These are phyloP conservation scores for Aphelinus certus DNA, from an alignment of 1,140 invertebrate species.

Conservation along the genomic window DNA sequence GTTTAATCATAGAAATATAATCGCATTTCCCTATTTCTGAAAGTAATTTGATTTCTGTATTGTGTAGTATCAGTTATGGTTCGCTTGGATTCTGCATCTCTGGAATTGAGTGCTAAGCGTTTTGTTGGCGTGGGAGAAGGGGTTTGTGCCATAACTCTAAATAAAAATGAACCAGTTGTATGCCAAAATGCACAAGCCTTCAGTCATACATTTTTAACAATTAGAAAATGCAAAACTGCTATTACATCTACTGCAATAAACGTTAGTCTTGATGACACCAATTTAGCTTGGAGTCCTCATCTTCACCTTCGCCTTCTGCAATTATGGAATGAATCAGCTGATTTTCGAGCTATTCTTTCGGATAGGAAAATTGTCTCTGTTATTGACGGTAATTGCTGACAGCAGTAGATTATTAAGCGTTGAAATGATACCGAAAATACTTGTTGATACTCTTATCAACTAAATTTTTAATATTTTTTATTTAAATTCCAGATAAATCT, in stretches of 20 bases:
- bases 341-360: slow-evolving; percentile 53
- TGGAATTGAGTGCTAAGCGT: slow-evolving; percentile 61
- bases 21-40: neutral
- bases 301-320: slow-evolving; percentile 61
- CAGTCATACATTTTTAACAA: slow-evolving; percentile 58
- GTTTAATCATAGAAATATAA: slow-evolving; percentile 32
- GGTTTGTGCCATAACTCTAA: slow-evolving; percentile 59
- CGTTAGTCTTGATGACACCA: slow-evolving; percentile 58
- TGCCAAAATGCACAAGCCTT: slow-evolving; percentile 59
- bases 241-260: slow-evolving; percentile 53
- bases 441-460: slow-evolving; percentile 7
- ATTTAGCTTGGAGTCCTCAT: slow-evolving; percentile 62
- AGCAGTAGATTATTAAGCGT: neutral
- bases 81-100: slow-evolving; percentile 67
- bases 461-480: slow-evolving; percentile 11
- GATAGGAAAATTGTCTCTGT: slow-evolving; percentile 32
- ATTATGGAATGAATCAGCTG: slow-evolving; percentile 59
- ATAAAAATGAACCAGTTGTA: slow-evolving; percentile 58
- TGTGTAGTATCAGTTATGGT: slow-evolving; percentile 69
- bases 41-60: slow-evolving; percentile 2
- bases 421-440: neutral
- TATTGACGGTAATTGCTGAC: slow-evolving; percentile 26
- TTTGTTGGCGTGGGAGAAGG: slow-evolving; percentile 60
- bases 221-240: slow-evolving; percentile 62
- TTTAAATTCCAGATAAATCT: slow-evolving; percentile 34